phyloP scores from a whole-genome alignment of 2,888 invertebrate genomes.

The Notocelia uddmanniana region DNA sequence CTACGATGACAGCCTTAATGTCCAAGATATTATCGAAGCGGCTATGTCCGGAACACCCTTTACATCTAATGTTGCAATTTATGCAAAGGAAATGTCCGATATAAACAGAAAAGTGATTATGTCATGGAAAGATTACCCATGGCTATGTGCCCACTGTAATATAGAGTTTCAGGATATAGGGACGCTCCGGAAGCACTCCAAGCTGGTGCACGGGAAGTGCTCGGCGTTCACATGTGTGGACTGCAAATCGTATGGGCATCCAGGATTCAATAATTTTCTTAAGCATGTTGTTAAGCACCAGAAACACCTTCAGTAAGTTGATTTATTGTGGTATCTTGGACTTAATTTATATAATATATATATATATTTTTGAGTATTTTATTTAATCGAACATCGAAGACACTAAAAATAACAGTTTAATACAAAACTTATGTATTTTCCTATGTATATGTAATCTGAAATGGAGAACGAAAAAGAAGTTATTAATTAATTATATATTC shows the following conservation, averaged over 20 bases:
- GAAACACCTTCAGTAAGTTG: conserved; percentile 82
- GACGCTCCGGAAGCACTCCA: conserved; percentile 86
- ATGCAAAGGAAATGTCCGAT: conserved; percentile 69
- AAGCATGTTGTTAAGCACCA: conserved; percentile 88
- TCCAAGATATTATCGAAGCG: conserved; percentile 71
- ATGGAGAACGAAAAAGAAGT: too few relatives aligned
- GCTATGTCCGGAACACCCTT: conserved; percentile 64
- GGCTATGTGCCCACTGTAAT: conserved; percentile 75
- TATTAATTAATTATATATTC: too few relatives aligned
- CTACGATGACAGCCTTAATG: conserved; percentile 60
- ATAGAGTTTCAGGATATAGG: conserved; percentile 73
- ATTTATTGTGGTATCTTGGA: neutral
- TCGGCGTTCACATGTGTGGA: conserved; percentile 88
- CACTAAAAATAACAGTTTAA: too few relatives aligned
- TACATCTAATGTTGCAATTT: conserved; percentile 65
- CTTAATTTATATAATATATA: conserved; percentile 3
- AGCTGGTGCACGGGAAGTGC: conserved; percentile 87
- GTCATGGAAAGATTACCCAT: conserved; percentile 76
- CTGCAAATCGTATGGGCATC: conserved; percentile 84
- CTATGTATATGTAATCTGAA: too few relatives aligned
- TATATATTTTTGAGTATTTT: too few relatives aligned
- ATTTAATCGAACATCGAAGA: too few relatives aligned
- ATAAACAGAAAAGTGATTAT: conserved; percentile 60
- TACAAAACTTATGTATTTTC: too few relatives aligned
- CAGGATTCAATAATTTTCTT: conserved; percentile 87